Base-by-base conservation (phyloP, 2,888 invertebrate genomes). In the Mycogona germanica region DNA sequence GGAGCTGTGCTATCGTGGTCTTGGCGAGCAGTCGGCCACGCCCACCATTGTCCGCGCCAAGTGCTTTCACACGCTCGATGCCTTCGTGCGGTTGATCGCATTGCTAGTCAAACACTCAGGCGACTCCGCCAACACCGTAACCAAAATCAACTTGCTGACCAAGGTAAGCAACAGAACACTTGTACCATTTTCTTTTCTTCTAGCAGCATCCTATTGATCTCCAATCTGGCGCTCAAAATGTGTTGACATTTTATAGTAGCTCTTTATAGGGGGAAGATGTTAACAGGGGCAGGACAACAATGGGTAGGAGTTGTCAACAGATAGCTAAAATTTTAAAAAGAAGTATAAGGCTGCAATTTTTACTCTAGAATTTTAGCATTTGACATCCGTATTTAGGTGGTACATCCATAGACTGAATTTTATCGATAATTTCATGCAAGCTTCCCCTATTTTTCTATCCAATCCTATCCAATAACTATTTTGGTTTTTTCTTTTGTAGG, bases 131-230 rank as follows among this genome's bases (percentile, higher is more conserved):
- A 93, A 95, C 67, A 86, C 91, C 0, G 82, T 84, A n/a, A 93
- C 96, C 0, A 98, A 98, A 73, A 83, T 98, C 50, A 97, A 96
- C 72, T 75, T 98, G 38, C 73, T 98, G 52, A 97, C 96, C 70
- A 98, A 98, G 77, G 86, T 81, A 68, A 56, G 61, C 37, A 25
- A 12, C 14, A n/a, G 21, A 7, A 14, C 35, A 32, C 35, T 32
- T 9, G n/a, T n/a, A n/a, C n/a, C n/a, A 32, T 9, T 32, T 32
- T 32, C 35, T 32, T 23, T 44, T n/a, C n/a, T n/a, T n/a, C n/a
- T n/a, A n/a, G n/a, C n/a, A n/a, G n/a, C n/a, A n/a, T n/a, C n/a
- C n/a, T n/a, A n/a, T n/a, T n/a, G n/a, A n/a, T n/a, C n/a, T n/a
- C n/a, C n/a, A n/a, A n/a, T n/a, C n/a, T n/a, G n/a, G n/a, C n/a